These are phyloP conservation scores for Reticulitermes speratus DNA, from an alignment of 1,140 invertebrate genomes.

Conservation along the genomic window DNA sequence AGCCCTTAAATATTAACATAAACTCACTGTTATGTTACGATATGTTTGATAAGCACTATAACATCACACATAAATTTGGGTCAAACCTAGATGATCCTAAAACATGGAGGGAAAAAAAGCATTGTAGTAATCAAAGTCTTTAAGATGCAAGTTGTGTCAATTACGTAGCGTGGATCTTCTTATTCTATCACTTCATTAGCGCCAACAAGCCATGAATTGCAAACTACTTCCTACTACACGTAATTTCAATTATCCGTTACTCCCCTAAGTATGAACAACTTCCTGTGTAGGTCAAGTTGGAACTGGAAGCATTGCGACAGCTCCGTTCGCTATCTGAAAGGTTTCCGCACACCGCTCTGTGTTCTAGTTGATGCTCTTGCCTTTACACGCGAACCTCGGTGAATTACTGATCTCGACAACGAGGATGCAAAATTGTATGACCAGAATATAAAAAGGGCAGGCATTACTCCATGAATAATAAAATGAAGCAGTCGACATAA, in stretches of 20 bases:
- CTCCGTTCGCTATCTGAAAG: neutral
- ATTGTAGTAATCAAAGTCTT: neutral
- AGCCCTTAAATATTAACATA: too few species aligned
- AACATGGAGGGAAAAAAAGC: neutral
- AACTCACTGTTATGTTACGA: too few species aligned
- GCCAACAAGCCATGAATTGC: too few species aligned
- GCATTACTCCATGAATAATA: too few species aligned
- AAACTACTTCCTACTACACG: neutral
- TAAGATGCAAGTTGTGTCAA: neutral
- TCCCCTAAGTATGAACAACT: neutral
- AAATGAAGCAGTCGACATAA: too few species aligned
- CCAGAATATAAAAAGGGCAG: too few species aligned
- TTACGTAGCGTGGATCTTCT: neutral
- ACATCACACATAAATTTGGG: neutral
- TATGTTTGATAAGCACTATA: too few species aligned
- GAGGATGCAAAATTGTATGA: too few species aligned
- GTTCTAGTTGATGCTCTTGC: too few species aligned
- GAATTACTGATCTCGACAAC: too few species aligned
- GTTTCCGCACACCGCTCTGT: neutral
- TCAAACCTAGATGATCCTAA: neutral
- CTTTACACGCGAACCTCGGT: too few species aligned
- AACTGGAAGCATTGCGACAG: neutral
- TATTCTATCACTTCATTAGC: neutral
- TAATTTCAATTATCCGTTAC: neutral
- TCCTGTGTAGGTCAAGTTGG: neutral